Percentiles rank a stretch among this genome's conserved stretches.
Evolutionary conservation across 1,140 invertebrate genomes (phyloP).

Genomic region (Leptoteleia sp.): DNA sequence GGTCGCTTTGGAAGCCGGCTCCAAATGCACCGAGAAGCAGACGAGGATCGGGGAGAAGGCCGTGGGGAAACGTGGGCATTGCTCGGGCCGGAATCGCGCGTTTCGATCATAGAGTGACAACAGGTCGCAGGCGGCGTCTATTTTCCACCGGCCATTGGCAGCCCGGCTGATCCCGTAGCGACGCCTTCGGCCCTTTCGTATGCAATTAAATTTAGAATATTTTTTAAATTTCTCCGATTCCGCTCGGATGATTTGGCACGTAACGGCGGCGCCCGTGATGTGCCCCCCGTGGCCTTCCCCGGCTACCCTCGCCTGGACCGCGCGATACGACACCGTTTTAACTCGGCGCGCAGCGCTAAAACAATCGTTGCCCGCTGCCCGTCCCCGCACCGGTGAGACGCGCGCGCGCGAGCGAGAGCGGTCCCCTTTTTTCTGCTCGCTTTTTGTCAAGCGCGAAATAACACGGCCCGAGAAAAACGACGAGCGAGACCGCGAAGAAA

Average conservation of each 20-base stretch:
- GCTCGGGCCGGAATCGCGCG: constrained; percentile 48
- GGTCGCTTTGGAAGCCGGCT: constrained; percentile 31
- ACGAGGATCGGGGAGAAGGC: background rate
- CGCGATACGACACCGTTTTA: constrained; percentile 68
- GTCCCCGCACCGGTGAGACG: constrained; percentile 51
- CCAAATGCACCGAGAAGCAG: constrained; percentile 33
- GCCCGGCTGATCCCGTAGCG: constrained; percentile 75
- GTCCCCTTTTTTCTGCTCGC: constrained; percentile 71
- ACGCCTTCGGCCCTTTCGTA: constrained; percentile 27
- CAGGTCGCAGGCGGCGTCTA: constrained; percentile 71
- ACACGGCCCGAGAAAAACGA: constrained; percentile 65
- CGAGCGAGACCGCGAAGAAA: too few species aligned
- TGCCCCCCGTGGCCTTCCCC: constrained; percentile 56
- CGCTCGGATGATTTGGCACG: constrained; percentile 80
- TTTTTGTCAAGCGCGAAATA: constrained; percentile 80
- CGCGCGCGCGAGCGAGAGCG: too few species aligned
- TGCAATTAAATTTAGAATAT: constrained; percentile 81
- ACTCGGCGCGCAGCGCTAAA: constrained; percentile 72
- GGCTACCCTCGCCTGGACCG: constrained; percentile 17
- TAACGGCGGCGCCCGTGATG: constrained; percentile 23
- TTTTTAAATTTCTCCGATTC: constrained; percentile 82
- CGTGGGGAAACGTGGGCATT: constrained; percentile 6
- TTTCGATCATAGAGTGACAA: constrained; percentile 64
- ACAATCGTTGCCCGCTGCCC: constrained; percentile 72
- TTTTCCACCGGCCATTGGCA: constrained; percentile 80